Conservation (phyloP, 2,888 invertebrate species). For the Charanyca ferruginea region DNA sequence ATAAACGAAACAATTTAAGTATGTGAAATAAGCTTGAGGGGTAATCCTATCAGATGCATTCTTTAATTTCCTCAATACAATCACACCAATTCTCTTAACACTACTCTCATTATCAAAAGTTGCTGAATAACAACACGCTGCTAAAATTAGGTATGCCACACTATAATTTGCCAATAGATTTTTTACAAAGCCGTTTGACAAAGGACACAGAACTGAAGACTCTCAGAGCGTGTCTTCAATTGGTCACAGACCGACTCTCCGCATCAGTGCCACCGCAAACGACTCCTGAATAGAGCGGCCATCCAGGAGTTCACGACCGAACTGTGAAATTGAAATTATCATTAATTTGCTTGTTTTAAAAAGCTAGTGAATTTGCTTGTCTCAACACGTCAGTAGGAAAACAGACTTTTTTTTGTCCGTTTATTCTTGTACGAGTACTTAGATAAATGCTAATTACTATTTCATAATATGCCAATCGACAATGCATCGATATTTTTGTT, state of each 20-base stretch:
- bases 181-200: conserved; percentile 24
- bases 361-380: conserved; percentile 28
- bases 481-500: neutral
- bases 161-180: conserved; percentile 6
- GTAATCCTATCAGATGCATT: too few relatives aligned
- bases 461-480: conserved; percentile 5
- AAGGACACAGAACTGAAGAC: conserved; percentile 46
- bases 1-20: too few relatives aligned
- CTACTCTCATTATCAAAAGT: neutral
- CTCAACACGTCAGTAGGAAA: neutral
- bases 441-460: too few relatives aligned
- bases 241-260: conserved; percentile 71
- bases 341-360: conserved; percentile 58
- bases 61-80: too few relatives aligned
- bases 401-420: too few relatives aligned
- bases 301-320: conserved; percentile 67
- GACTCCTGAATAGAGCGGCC: conserved; percentile 56
- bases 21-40: too few relatives aligned
- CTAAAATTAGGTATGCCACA: conserved; percentile 15
- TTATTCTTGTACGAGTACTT: too few relatives aligned
- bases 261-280: conserved; percentile 66
- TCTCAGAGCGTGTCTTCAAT: conserved; percentile 68
- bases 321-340: conserved; percentile 68
- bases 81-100: too few relatives aligned
- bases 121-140: neutral